Percentiles rank a stretch among this genome's conserved stretches.
Evolutionary conservation across 92 coral and sea anemone genomes (phyloP).

Genomic region (Actinernus sp.): DNA sequence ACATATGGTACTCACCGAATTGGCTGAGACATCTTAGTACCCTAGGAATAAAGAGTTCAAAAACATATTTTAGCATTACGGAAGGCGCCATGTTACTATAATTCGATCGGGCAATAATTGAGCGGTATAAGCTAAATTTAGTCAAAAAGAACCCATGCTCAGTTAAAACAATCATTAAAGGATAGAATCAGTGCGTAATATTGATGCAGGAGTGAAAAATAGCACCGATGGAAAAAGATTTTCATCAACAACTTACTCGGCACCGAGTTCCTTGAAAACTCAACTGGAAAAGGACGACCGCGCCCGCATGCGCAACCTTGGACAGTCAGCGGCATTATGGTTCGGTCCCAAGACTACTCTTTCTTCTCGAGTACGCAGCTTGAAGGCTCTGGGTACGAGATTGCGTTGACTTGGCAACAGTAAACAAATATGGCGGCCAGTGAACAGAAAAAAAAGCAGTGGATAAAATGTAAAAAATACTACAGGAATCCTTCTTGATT

Average conservation of each 20-base stretch:
- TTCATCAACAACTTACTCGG: slow-evolving; percentile 22
- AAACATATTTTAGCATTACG: neutral
- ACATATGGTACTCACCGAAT: slow-evolving; percentile 95
- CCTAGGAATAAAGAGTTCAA: slow-evolving; percentile 25
- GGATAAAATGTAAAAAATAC: too few species aligned
- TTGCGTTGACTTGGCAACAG: slow-evolving; percentile 30
- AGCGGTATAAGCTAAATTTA: too few species aligned
- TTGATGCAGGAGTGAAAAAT: neutral
- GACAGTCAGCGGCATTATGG: slow-evolving; percentile 57
- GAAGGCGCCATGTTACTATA: slow-evolving; percentile 62
- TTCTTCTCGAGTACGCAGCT: too few species aligned
- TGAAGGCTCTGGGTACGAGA: too few species aligned
- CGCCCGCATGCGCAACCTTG: slow-evolving; percentile 28
- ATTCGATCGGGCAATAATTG: too few species aligned
- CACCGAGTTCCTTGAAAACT: slow-evolving; percentile 30
- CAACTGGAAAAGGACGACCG: slow-evolving; percentile 47
- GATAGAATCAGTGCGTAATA: too few species aligned
- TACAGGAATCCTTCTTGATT: too few species aligned
- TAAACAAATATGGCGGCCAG: slow-evolving; percentile 16
- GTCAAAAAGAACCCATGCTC: too few species aligned
- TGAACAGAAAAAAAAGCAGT: too few species aligned
- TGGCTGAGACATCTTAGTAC: slow-evolving; percentile 86
- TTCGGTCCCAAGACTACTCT: slow-evolving; percentile 11
- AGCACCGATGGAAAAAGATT: slow-evolving; percentile 62
- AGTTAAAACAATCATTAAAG: too few species aligned